These are phyloP conservation scores for Eilema griseolum DNA, from an alignment of 2,888 invertebrate genomes.

Conservation along the genomic window DNA sequence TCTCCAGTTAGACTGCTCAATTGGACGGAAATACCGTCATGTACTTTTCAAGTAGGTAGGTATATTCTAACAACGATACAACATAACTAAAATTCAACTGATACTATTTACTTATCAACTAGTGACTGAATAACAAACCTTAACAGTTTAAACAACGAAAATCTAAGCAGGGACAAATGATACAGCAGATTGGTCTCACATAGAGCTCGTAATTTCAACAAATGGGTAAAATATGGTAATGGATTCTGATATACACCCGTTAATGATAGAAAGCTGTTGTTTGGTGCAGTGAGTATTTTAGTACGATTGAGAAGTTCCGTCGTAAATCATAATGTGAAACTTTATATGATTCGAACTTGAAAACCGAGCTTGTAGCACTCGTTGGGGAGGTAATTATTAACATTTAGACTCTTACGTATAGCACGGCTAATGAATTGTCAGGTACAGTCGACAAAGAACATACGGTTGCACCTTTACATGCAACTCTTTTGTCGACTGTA, in stretches of 20 bases:
- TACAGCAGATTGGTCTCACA: neutral
- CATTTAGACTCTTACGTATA: no score
- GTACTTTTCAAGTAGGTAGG: no score
- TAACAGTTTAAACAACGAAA: slow-evolving; percentile 1
- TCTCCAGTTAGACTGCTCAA: no score
- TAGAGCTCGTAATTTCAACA: slow-evolving; percentile 9
- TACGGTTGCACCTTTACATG: no score
- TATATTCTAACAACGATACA: no score
- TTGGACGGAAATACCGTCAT: no score
- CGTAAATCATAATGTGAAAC: slow-evolving; percentile 17
- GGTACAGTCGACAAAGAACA: no score
- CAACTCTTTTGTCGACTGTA: no score
- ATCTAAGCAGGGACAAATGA: neutral
- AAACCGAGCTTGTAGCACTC: neutral
- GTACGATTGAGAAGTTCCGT: slow-evolving; percentile 13
- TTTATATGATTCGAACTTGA: neutral
- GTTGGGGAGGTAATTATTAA: neutral
- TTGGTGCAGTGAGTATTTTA: slow-evolving; percentile 4
- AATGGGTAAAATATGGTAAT: slow-evolving; percentile 18
- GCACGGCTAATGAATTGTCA: no score
- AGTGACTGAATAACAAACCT: no score
- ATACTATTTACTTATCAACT: neutral
- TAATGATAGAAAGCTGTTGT: slow-evolving; percentile 33
- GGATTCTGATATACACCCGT: slow-evolving; percentile 15
- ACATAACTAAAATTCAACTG: neutral